Evolutionary conservation across 2,888 invertebrate genomes (phyloP), one percentile per base, ranked within the genome.

Genomic region (Germaria angustata): DNA sequence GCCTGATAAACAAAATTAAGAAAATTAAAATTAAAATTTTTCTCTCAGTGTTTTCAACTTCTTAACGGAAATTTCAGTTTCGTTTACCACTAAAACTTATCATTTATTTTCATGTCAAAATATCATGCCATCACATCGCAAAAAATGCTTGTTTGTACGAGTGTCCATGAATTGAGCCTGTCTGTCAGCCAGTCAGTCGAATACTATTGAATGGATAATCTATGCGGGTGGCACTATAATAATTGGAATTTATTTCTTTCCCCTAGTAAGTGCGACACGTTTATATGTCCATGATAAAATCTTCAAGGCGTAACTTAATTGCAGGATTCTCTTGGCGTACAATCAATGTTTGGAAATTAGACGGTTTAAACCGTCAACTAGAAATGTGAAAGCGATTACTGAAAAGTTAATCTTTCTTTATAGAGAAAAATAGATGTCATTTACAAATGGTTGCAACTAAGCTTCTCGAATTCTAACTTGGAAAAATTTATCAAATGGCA

Each of bases 31-130:
- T n/a, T n/a, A n/a, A n/a, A n/a, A n/a, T n/a, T 28, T 72, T 78
- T 65, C 32, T 72, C 4, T 4, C 36, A 32, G 71, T 71, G 78
- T 6, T 6, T 28, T 55, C 28, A 5, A 5, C 28, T 75, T 34
- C 13, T 11, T 32, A 9, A 39, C 20, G 41, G n/a, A n/a, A 63
- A 22, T 71, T 66, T 20, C 39, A 22, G 28, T 72, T 59, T 53
- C 1, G 15, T 13, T 41, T n/a, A 41, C 15, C 51, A 34, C 4
- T 17, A 65, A 61, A 73, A 65, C 46, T 59, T 79, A 59, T 69
- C 82, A 79, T 69, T 69, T 79, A 79, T 75, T 73, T 82, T 75
- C 65, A 65, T 82, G 78, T 82, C 82, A 82, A 82, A 69, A 57
- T 65, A 79, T 69, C 78, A 75, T 73, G 72, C 59, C 79, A 59